A percentile compares a stretch with the other conserved stretches of the same genome.
Conservation (phyloP, 37 sponge, comb jelly and placozoan species). For the Oopsacas minuta region DNA sequence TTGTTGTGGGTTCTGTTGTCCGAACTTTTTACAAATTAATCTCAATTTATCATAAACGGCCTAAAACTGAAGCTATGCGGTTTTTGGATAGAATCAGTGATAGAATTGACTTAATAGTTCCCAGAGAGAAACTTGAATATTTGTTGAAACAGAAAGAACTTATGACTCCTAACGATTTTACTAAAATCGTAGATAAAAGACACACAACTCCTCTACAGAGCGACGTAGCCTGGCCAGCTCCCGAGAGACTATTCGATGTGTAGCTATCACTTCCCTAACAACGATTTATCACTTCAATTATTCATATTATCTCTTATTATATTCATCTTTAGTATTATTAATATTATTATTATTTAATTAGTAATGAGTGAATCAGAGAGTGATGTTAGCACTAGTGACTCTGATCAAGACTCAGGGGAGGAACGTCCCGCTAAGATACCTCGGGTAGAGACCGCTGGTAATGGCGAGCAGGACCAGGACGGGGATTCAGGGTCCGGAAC, state of each 20-base stretch:
- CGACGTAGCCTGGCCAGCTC: not conserved
- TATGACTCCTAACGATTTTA: not conserved
- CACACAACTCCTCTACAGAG: not conserved
- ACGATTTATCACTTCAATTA: not conserved
- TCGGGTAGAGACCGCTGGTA: not conserved
- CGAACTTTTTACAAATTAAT: not conserved
- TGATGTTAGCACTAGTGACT: not conserved
- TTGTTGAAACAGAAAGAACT: slow-evolving; percentile 10
- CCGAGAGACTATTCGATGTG: not conserved
- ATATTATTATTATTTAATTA: not conserved
- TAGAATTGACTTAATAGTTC: not conserved
- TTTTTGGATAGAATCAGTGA: not conserved
- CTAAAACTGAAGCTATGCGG: not conserved
- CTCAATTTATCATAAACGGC: not conserved
- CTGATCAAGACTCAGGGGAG: not conserved
- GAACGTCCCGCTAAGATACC: not conserved
- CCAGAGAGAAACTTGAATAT: not conserved
- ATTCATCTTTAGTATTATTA: not conserved
- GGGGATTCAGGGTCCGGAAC: not conserved
- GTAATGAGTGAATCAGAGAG: not conserved
- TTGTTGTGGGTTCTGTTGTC: not conserved
- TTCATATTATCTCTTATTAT: not conserved
- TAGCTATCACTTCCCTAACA: too few relatives aligned
- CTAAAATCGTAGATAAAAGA: not conserved
- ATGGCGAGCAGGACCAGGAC: not conserved